Percentiles rank a stretch among this genome's conserved stretches.
phyloP scores from a whole-genome alignment of 2,113 vertebrate genomes.

The Nothoprocta pentlandii region DNA sequence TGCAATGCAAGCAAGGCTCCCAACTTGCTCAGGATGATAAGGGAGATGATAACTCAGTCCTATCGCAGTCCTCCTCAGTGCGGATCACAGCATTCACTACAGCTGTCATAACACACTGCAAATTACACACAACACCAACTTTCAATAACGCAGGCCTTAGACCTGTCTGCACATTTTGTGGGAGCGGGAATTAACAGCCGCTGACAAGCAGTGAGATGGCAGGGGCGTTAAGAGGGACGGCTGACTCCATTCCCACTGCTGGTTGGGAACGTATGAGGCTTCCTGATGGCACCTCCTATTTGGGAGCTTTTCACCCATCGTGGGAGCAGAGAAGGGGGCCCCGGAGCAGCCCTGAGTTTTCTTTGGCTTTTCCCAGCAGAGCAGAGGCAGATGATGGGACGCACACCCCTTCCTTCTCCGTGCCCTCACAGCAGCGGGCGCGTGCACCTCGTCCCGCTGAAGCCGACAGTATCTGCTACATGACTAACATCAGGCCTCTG shows the following conservation, averaged over 20 bases:
- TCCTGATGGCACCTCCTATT: neutral
- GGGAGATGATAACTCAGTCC: neutral
- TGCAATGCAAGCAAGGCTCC: neutral
- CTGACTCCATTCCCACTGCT: neutral
- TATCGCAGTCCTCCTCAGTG: neutral
- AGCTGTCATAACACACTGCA: neutral
- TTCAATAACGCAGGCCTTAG: neutral
- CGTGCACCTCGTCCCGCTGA: neutral
- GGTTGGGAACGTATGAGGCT: neutral
- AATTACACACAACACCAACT: neutral
- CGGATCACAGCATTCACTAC: neutral
- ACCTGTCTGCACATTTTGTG: neutral
- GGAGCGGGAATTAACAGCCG: neutral
- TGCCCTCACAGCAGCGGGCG: neutral
- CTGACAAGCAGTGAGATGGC: slow-evolving; percentile 22
- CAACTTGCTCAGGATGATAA: neutral
- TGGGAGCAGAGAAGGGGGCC: neutral
- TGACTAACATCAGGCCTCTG: neutral
- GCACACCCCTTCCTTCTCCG: neutral
- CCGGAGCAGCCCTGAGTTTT: fast-evolving
- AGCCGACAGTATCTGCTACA: neutral
- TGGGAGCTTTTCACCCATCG: neutral
- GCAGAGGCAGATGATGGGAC: neutral
- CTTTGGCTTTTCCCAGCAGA: neutral
- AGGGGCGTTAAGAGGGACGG: neutral